Conservation (phyloP, 2,797 vertebrate genomes). For the Etheostoma nigrum region DNA sequence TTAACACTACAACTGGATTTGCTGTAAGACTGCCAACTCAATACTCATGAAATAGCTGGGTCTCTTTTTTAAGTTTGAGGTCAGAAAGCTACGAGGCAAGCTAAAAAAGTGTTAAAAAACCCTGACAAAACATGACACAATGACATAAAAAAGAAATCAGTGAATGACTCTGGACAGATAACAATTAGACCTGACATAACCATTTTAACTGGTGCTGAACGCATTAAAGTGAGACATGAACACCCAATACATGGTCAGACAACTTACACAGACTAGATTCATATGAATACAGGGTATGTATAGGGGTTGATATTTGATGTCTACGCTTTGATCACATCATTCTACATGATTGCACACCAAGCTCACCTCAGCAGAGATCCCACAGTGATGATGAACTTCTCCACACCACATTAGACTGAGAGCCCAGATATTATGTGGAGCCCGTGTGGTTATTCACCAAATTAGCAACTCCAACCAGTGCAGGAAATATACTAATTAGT, state of each 20-base stretch:
- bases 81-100: background rate
- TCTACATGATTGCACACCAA: constrained; percentile 4
- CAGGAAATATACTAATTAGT: constrained; percentile 12
- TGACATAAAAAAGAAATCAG: background rate
- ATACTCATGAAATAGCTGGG: background rate
- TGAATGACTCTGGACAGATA: background rate
- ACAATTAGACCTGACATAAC: background rate
- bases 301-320: background rate
- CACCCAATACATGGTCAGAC: background rate
- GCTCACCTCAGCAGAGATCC: constrained; percentile 32
- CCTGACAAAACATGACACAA: background rate
- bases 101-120: background rate
- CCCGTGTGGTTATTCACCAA: background rate
- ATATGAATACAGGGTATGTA: background rate
- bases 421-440: constrained; percentile 16
- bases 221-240: background rate
- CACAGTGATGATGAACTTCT: constrained; percentile 26
- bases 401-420: constrained; percentile 27
- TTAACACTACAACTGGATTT: background rate
- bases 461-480: constrained; percentile 7
- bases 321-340: constrained; percentile 17
- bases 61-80: background rate
- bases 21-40: constrained; percentile 2
- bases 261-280: background rate
- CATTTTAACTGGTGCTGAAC: background rate